Evolutionary conservation across 2,113 vertebrate genomes (phyloP), one percentile per base, ranked within the genome.

Genomic region (Amblyopsis rosae): DNA sequence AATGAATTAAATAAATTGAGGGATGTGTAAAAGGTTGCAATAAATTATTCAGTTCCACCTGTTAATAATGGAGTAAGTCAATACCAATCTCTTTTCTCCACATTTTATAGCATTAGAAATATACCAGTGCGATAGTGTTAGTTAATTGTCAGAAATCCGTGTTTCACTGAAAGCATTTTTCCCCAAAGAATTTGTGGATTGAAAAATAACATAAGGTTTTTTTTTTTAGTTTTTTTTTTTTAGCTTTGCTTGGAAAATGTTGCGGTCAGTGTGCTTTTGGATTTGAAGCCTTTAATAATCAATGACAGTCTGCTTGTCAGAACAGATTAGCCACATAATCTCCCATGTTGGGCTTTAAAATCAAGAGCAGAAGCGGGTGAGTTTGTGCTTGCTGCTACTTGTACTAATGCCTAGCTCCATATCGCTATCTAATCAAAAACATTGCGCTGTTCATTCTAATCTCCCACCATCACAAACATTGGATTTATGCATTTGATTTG

Each of bases 271-370:
- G 72, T 66, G 58, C 74, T 51, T 70, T 71, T 69, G 83, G 85
- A 87, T 87, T 86, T 77, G 15, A 58, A 72, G 57, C 66, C 66
- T 83, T 88, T 86, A 88, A 86, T 85, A 87, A 90, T 87, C 82
- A 82, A 86, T 83, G 80, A 64, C 73, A 58, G 73, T 59, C 57
- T 45, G 69, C 59, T 82, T 85, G 86, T 88, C 55, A 8, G 60
- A 71, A 67, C 77, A 88, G 88, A 88, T 88, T 88, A 90, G 71
- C 7, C 65, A 60, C 48, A 3, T 86, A 86, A 88, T 87, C 86
- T 79, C 75, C 60, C 64, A 75, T 70, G 81, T 77, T 59, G 66
- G 68, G 59, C 61, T 80, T 70, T 60, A 73, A 83, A 83, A 65
- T 75, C 79, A 60, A 70, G 76, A 74, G 77, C 72, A 26, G 26